Percentiles rank a stretch among this genome's conserved stretches.
phyloP scores from a whole-genome alignment of 2,888 invertebrate genomes.

The Cheilosia grossa region DNA sequence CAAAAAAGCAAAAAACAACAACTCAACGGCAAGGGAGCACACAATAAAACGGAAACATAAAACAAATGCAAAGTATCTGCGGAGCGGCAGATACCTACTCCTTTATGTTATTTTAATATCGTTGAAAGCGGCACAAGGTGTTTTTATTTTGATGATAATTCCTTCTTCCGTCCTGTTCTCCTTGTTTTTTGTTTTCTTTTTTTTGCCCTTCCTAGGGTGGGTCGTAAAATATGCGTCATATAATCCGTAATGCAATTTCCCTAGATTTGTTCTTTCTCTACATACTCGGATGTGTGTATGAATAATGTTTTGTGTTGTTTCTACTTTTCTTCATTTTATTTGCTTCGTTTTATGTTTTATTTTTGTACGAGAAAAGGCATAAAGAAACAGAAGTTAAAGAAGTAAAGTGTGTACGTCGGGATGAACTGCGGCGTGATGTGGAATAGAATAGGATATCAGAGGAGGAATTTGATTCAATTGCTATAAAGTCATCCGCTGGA shows the following conservation, averaged over 20 bases:
- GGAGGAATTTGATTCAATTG: conserved; percentile 65
- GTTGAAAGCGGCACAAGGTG: conserved; percentile 65
- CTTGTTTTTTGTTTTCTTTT: not conserved
- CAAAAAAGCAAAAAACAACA: not conserved
- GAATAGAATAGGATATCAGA: conserved; percentile 26
- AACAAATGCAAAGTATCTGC: conserved; percentile 73
- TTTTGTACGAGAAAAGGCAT: conserved; percentile 26
- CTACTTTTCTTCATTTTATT: conserved; percentile 33
- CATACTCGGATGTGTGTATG: conserved; percentile 27
- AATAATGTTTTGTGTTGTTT: conserved; percentile 9
- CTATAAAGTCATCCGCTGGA: conserved; percentile 57
- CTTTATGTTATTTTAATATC: conserved; percentile 69
- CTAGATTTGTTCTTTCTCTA: conserved; percentile 57
- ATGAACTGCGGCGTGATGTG: not conserved
- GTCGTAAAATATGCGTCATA: conserved; percentile 58
- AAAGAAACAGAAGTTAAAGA: conserved; percentile 1
- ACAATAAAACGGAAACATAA: conserved; percentile 64
- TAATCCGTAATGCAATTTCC: conserved; percentile 65
- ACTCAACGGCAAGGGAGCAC: conserved; percentile 6
- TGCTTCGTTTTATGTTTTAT: conserved; percentile 33
- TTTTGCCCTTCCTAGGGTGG: conserved; percentile 9
- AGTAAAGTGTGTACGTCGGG: too few relatives aligned
- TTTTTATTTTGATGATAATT: conserved; percentile 66
- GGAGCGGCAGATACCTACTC: conserved; percentile 57
- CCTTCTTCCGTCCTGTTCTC: not conserved